phyloP scores from a whole-genome alignment of 2,113 vertebrate species.

The Malaclemys terrapin region DNA sequence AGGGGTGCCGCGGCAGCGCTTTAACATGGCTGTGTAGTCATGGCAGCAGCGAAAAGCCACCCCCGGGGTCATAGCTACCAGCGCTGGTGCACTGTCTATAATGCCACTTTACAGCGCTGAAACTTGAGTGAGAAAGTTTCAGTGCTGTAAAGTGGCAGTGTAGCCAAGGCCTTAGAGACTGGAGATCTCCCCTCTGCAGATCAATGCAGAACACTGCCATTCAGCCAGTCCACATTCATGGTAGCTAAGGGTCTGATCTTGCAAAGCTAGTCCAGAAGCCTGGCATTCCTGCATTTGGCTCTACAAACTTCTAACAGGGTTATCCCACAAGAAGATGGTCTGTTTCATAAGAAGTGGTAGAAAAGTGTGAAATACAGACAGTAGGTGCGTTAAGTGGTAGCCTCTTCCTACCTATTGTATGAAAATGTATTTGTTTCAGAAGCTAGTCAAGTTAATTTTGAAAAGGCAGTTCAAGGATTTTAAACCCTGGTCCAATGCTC shows the following conservation, averaged over 20 bases:
- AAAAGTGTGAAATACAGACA: neutral
- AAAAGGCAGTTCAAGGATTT: neutral
- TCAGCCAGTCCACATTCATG: neutral
- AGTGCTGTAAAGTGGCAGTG: no score
- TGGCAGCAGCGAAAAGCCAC: no score
- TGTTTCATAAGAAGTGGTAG: neutral
- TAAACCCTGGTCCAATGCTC: neutral
- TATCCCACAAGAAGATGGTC: neutral
- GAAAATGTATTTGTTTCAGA: neutral
- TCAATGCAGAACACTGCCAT: fast-evolving
- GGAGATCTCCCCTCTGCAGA: fast-evolving
- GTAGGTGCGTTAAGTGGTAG: neutral
- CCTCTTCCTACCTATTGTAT: fast-evolving
- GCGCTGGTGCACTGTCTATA: no score
- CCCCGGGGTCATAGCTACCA: no score
- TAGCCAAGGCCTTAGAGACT: neutral
- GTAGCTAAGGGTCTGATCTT: fast-evolving
- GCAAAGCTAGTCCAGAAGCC: neutral
- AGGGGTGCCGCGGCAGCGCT: no score
- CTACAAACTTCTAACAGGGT: neutral
- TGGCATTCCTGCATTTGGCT: neutral
- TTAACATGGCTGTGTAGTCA: no score
- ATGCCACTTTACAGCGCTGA: no score
- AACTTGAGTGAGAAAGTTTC: no score
- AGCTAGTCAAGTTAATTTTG: fast-evolving